Percentiles rank a stretch among this genome's conserved stretches.
These are phyloP conservation scores for Callipepla californica DNA, from an alignment of 2,113 vertebrate genomes.

Conservation along the genomic window DNA sequence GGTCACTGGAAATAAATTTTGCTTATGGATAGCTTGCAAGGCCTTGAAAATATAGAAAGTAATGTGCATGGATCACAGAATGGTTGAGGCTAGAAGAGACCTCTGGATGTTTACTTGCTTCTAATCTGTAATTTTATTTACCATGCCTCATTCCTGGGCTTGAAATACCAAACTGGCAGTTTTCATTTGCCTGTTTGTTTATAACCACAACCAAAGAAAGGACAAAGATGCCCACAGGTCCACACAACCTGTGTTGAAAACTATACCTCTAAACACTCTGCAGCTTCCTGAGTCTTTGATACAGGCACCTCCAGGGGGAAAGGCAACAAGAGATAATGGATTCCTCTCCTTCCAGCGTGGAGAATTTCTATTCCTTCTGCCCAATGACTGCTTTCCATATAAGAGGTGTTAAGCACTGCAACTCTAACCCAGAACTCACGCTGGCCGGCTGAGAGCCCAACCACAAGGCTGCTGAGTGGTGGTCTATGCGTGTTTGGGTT, in stretches of 20 bases:
- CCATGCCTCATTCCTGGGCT: not conserved
- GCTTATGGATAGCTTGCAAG: not conserved
- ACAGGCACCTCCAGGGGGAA: not conserved
- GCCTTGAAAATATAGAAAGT: not conserved
- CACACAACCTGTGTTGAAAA: not conserved
- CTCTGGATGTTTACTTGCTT: not conserved
- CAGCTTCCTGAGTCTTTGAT: not conserved
- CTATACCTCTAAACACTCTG: not conserved
- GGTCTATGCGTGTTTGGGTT: conserved; percentile 32
- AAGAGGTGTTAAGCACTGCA: not conserved
- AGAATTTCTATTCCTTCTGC: not conserved
- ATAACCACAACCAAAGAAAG: not conserved
- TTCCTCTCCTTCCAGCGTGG: not conserved
- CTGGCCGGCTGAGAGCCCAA: conserved; percentile 17
- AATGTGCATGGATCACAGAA: no score
- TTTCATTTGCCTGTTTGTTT: not conserved
- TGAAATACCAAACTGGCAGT: fast-evolving
- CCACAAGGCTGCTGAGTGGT: not conserved
- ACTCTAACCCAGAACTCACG: conserved; percentile 31
- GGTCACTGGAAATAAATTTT: not conserved
- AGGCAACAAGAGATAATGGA: not conserved
- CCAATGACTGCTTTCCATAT: conserved; percentile 1
- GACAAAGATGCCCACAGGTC: not conserved
- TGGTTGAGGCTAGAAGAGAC: no score
- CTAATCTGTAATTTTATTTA: not conserved